These are phyloP conservation scores for Ctenomys sociabilis DNA, from an alignment of 2,113 vertebrate species.

Conservation along the genomic window DNA sequence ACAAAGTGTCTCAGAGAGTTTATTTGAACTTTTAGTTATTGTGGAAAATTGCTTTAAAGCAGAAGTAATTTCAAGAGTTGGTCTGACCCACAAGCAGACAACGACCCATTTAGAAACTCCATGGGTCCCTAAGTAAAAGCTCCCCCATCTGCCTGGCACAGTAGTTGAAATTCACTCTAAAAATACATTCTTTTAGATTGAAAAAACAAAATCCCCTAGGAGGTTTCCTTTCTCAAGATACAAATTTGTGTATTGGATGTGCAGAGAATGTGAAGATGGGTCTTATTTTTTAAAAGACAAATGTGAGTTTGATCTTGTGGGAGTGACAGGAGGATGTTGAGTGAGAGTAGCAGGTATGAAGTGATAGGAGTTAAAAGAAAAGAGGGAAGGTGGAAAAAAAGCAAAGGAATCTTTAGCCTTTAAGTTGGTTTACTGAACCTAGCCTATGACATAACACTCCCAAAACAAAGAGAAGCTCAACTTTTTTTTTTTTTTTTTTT, in stretches of 20 bases:
- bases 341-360: too few relatives aligned
- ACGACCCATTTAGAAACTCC: neutral
- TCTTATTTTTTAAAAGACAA: constrained; percentile 33
- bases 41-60: constrained; percentile 58
- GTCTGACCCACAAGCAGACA: neutral
- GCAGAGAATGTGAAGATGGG: neutral
- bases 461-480: neutral
- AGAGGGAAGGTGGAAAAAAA: neutral
- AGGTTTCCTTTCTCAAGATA: neutral
- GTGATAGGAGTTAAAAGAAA: neutral
- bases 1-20: constrained; percentile 83
- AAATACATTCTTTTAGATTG: constrained; percentile 39
- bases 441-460: neutral
- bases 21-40: constrained; percentile 59
- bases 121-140: neutral
- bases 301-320: neutral
- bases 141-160: neutral
- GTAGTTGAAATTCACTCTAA: neutral
- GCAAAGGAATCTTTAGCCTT: neutral
- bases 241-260: neutral
- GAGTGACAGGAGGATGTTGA: neutral
- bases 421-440: neutral
- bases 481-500: neutral
- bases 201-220: constrained; percentile 2
- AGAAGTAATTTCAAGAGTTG: neutral